These are phyloP conservation scores for Montipora capitata DNA, from an alignment of 92 coral and sea anemone species.

Conservation along the genomic window DNA sequence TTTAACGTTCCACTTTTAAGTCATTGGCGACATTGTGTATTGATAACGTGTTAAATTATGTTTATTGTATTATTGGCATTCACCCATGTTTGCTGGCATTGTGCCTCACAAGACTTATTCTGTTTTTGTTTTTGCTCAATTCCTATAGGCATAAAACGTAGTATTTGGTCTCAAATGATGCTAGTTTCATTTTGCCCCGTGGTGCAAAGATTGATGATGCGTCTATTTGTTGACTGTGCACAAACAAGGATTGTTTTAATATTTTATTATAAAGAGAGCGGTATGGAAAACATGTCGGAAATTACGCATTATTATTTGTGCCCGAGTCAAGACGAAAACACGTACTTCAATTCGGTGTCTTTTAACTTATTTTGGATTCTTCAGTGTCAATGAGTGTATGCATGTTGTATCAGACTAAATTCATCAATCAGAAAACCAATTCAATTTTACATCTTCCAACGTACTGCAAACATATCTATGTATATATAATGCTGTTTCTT, in stretches of 20 bases:
- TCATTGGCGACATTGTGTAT: too few species aligned
- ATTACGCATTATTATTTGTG: constrained; percentile 22
- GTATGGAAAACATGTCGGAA: constrained; percentile 47
- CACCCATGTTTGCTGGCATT: not conserved
- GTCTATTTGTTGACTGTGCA: constrained; percentile 23
- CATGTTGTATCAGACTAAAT: too few species aligned
- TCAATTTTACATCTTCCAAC: not conserved
- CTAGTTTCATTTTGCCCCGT: constrained; percentile 7
- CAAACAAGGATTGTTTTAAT: not conserved
- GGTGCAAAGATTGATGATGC: not conserved
- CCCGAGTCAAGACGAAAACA: constrained; percentile 12
- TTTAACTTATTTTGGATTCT: too few species aligned
- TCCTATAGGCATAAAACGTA: not conserved
- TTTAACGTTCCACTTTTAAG: not conserved
- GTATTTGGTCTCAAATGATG: constrained; percentile 9
- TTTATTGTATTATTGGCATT: constrained; percentile 29
- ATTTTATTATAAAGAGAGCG: constrained; percentile 30
- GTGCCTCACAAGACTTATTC: too few species aligned
- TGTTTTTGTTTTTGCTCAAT: too few species aligned
- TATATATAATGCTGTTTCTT: too few species aligned
- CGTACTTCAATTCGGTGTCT: constrained; percentile 1
- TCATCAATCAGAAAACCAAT: not conserved
- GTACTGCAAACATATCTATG: too few species aligned
- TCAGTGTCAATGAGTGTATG: too few species aligned
- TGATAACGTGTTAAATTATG: constrained; percentile 17